Percentiles rank a stretch among this genome's conserved stretches.
These are phyloP conservation scores for Ellobium chinense DNA, from an alignment of 2,888 invertebrate species.

Conservation along the genomic window DNA sequence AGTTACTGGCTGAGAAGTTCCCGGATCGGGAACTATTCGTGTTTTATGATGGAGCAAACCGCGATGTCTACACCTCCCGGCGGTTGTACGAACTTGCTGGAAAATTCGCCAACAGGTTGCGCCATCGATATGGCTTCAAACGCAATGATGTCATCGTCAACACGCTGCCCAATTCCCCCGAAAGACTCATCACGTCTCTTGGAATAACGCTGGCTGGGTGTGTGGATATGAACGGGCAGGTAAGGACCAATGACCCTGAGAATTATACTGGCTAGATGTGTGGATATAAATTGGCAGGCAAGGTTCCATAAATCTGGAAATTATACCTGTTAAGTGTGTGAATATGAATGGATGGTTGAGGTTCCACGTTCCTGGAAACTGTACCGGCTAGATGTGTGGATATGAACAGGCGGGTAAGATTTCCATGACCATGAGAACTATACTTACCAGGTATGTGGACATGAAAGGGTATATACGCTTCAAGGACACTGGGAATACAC, in stretches of 20 bases:
- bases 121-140: slow-evolving; percentile 1
- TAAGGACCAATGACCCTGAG: neutral
- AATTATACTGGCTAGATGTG: too few relatives aligned
- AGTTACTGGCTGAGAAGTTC: neutral
- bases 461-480: too few relatives aligned
- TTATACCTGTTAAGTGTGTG: too few relatives aligned
- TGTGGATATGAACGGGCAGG: neutral
- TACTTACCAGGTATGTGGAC: too few relatives aligned
- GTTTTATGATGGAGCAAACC: neutral
- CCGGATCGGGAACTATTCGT: slow-evolving; percentile 20
- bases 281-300: too few relatives aligned
- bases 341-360: too few relatives aligned
- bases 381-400: too few relatives aligned
- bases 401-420: too few relatives aligned
- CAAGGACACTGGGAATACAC: too few relatives aligned
- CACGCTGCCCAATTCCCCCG: slow-evolving; percentile 29
- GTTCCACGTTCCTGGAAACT: too few relatives aligned
- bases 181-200: slow-evolving; percentile 3
- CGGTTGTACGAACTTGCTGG: neutral
- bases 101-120: slow-evolving; percentile 8
- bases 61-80: neutral
- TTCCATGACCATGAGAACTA: too few relatives aligned
- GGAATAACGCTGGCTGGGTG: slow-evolving; percentile 20
- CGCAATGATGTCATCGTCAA: neutral
- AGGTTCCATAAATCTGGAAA: too few relatives aligned